Percentiles rank a stretch among this genome's conserved stretches.
Evolutionary conservation across 2,797 vertebrate species (phyloP).

Genomic region (Arnoldichthys spilopterus): DNA sequence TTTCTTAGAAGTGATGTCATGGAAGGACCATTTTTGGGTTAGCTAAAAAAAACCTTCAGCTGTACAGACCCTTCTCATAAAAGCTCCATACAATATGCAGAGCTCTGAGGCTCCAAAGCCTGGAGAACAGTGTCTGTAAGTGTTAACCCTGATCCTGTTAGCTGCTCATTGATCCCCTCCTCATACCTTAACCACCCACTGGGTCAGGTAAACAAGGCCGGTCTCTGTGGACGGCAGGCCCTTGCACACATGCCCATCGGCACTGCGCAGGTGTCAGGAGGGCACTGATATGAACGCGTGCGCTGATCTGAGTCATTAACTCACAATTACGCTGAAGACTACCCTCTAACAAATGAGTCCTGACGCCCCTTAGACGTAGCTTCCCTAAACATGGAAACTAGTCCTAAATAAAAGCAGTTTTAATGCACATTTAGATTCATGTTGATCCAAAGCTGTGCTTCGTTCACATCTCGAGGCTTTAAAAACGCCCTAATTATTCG

Average conservation of each 20-base stretch:
- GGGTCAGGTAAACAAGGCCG: conserved; percentile 8
- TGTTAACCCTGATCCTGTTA: background rate
- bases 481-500: background rate
- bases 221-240: conserved; percentile 16
- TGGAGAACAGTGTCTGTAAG: conserved; percentile 13
- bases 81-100: no score
- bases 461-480: background rate
- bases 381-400: background rate
- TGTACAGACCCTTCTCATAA: background rate
- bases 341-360: background rate
- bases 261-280: background rate
- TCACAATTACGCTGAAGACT: background rate
- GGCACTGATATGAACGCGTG: background rate
- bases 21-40: no score
- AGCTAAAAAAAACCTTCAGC: no score
- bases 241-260: background rate
- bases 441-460: background rate
- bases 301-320: background rate
- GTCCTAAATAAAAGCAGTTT: background rate
- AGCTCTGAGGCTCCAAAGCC: background rate
- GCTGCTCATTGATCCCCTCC: conserved; percentile 28
- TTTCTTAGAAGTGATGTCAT: no score
- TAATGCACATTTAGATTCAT: no score
- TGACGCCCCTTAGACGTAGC: background rate
- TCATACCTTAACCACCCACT: conserved; percentile 16